Base-by-base conservation (phyloP, 2,113 vertebrate genomes). In the Elachura formosa region DNA sequence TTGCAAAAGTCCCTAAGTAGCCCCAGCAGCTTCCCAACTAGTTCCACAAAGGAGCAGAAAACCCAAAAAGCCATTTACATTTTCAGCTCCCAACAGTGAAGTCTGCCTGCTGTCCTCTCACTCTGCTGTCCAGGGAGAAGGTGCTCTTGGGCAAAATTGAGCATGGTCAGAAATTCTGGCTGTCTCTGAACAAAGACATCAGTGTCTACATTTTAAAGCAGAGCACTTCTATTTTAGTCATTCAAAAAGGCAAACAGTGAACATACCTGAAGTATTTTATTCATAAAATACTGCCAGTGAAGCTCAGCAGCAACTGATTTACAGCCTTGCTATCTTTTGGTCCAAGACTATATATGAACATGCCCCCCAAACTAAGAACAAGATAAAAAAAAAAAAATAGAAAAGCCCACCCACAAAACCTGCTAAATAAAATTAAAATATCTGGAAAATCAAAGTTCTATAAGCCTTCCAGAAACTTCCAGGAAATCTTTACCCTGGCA, bases 31-130 rank as follows among this genome's bases (percentile, higher is more conserved):
- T 86, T 73, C 68, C 38, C 11, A 56, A 9, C 2, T 34, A 41
- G 31, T 6, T 12, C 46, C 59, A 54, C 13, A 31, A 21, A 56
- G 28, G 17, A 52, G 55, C 22, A 68, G 64, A 71, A 46, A 1
- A 1, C 26, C 9, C 56, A 43, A 49, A 67, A 43, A 52, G 4
- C 13, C 2, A 0, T 33, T 8, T 28, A 17, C 20, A 51, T 22
- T 49, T 63, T 31, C 79, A 18, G 24, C 25, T 84, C 28, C 49
- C 58, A 36, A 1, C 40, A 2, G 1, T 13, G 10, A 52, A 17
- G 16, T 14, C 46, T 51, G 17, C 62, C 71, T 19, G 5, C 21
- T 17, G 54, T 43, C 55, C 62, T 62, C 49, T 51, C 51, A 20
- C 13, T 5, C 54, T 20, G 24, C 49, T 45, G 16, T 9, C 11